A percentile compares a stretch with the other conserved stretches of the same genome.
Evolutionary conservation across 2,797 vertebrate species (phyloP).

Genomic region (Phrynocephalus forsythii): DNA sequence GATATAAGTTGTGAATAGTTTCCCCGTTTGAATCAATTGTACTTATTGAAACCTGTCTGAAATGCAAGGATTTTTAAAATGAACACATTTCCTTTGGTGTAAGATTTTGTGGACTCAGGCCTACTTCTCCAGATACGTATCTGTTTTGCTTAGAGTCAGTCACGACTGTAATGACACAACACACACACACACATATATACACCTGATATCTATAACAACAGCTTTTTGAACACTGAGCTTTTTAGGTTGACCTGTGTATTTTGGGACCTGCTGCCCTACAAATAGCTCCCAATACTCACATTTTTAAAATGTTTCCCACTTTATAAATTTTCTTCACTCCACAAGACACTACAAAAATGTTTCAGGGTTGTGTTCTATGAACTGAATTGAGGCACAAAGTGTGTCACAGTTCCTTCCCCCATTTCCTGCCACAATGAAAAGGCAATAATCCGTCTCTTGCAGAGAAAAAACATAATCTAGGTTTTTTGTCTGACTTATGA

Average conservation of each 20-base stretch:
- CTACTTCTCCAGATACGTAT: no score
- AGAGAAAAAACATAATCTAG: not conserved
- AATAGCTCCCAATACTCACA: not conserved
- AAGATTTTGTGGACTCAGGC: no score
- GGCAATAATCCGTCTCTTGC: not conserved
- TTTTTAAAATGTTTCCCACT: not conserved
- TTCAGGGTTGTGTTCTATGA: not conserved
- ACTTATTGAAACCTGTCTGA: not conserved
- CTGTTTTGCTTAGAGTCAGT: no score
- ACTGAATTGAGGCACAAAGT: not conserved
- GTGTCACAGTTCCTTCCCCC: not conserved
- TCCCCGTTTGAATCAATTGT: not conserved
- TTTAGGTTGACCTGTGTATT: not conserved
- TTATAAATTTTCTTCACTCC: not conserved
- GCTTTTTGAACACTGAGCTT: no score
- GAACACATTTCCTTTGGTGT: no score
- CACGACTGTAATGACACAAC: no score
- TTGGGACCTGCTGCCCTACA: not conserved
- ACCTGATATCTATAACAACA: not conserved
- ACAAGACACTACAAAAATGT: not conserved
- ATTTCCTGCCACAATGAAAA: conserved; percentile 1
- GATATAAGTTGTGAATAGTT: not conserved
- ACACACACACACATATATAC: not conserved
- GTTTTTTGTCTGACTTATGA: not conserved
- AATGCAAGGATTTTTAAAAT: not conserved